A percentile compares a stretch with the other conserved stretches of the same genome.
Conservation (phyloP, 2,113 vertebrate species). For the Pluvianellus socialis region DNA sequence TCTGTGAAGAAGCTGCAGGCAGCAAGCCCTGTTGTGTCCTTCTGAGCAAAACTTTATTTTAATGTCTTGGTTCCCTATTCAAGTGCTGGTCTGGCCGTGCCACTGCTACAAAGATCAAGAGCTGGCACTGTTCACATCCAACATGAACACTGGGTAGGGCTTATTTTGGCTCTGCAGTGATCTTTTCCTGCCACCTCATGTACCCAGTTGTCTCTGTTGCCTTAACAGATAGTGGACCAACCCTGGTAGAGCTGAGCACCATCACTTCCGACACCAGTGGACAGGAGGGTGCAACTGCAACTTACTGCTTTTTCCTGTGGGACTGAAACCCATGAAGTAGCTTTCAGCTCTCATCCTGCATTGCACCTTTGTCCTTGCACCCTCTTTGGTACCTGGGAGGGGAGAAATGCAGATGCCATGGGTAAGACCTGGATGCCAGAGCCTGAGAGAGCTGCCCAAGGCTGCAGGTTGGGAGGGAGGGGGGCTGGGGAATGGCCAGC, state of each 20-base stretch:
- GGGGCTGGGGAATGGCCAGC: fast-evolving
- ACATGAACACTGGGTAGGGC: neutral
- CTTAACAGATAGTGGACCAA: neutral
- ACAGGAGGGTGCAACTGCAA: neutral
- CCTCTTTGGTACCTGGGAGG: neutral
- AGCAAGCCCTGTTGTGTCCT: neutral
- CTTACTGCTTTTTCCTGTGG: neutral
- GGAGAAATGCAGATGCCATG: neutral
- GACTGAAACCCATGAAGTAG: neutral
- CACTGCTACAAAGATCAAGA: neutral
- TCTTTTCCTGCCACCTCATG: neutral
- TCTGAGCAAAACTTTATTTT: neutral
- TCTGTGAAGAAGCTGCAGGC: neutral
- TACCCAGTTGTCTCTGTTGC: neutral
- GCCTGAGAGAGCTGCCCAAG: neutral
- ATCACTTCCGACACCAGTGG: fast-evolving
- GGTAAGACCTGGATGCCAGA: neutral
- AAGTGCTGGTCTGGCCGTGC: neutral
- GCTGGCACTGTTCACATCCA: neutral
- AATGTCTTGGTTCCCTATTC: neutral
- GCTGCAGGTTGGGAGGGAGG: neutral
- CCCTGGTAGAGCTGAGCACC: neutral
- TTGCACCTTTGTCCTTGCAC: neutral
- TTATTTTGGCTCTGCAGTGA: neutral
- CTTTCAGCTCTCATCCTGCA: neutral